Percentiles rank a stretch among this genome's conserved stretches.
Evolutionary conservation across 1,140 invertebrate species (phyloP).

Genomic region (Hestina assimilis): DNA sequence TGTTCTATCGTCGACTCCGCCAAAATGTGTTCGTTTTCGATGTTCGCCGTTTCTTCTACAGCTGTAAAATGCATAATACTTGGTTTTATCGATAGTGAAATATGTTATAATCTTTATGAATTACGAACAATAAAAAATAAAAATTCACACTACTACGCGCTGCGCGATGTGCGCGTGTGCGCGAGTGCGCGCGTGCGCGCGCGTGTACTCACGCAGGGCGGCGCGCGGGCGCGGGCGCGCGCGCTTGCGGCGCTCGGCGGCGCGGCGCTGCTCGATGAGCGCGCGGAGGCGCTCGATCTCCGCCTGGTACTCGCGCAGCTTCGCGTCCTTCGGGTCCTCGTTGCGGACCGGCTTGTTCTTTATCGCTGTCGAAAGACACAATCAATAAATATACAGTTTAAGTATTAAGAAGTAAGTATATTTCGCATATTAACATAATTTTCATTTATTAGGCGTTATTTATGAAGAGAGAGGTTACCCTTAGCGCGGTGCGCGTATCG

Average conservation of each 20-base stretch:
- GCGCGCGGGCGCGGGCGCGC: constrained; percentile 16
- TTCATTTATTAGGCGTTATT: too few species aligned
- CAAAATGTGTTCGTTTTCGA: constrained; percentile 76
- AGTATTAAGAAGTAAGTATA: too few species aligned
- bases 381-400: not conserved
- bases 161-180: not conserved
- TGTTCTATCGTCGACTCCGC: constrained; percentile 79
- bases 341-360: constrained; percentile 97
- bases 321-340: constrained; percentile 96
- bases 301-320: constrained; percentile 92
- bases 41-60: constrained; percentile 63
- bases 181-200: not conserved
- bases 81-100: not conserved
- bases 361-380: constrained; percentile 79
- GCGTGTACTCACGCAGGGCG: constrained; percentile 12
- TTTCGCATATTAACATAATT: too few species aligned
- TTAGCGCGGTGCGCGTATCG: constrained; percentile 96
- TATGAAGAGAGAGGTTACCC: too few species aligned
- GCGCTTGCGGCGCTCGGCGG: constrained; percentile 32
- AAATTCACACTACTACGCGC: too few species aligned
- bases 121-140: too few species aligned
- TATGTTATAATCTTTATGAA: too few species aligned
- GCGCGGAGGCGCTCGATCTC: constrained; percentile 86
- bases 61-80: constrained; percentile 39
- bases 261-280: constrained; percentile 71